phyloP scores from a whole-genome alignment of 2,888 invertebrate genomes.

The Hoplodrina blanda region DNA sequence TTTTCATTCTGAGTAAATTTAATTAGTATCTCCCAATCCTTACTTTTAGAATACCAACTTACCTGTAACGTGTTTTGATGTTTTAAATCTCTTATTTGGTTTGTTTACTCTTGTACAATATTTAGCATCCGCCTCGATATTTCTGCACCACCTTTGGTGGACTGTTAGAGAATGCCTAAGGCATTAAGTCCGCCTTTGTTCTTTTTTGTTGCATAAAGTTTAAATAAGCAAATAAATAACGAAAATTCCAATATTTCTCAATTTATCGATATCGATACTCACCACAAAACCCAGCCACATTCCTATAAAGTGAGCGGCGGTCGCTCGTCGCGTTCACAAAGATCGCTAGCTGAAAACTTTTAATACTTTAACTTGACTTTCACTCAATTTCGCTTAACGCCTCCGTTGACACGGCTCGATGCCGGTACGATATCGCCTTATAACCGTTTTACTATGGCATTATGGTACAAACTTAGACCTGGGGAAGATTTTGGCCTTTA shows the following conservation, averaged over 20 bases:
- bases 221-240: too few relatives aligned
- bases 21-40: not conserved
- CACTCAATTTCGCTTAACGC: conserved; percentile 89
- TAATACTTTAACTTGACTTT: conserved; percentile 90
- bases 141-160: too few relatives aligned
- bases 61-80: too few relatives aligned
- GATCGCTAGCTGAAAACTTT: conserved; percentile 90
- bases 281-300: conserved; percentile 28
- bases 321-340: conserved; percentile 76
- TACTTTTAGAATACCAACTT: not conserved
- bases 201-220: too few relatives aligned
- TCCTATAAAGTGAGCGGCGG: conserved; percentile 67
- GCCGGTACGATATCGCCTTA: conserved; percentile 77
- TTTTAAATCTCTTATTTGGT: too few relatives aligned
- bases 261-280: conserved; percentile 52
- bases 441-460: conserved; percentile 78
- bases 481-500: conserved; percentile 17
- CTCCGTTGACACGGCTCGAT: conserved; percentile 85
- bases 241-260: not conserved
- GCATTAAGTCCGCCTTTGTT: too few relatives aligned
- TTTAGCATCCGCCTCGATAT: too few relatives aligned
- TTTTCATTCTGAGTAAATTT: not conserved
- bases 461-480: conserved; percentile 64
- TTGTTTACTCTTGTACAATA: too few relatives aligned
- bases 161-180: too few relatives aligned